Evolutionary conservation across 2,113 vertebrate species (phyloP).

Genomic region (Lycaon pictus): DNA sequence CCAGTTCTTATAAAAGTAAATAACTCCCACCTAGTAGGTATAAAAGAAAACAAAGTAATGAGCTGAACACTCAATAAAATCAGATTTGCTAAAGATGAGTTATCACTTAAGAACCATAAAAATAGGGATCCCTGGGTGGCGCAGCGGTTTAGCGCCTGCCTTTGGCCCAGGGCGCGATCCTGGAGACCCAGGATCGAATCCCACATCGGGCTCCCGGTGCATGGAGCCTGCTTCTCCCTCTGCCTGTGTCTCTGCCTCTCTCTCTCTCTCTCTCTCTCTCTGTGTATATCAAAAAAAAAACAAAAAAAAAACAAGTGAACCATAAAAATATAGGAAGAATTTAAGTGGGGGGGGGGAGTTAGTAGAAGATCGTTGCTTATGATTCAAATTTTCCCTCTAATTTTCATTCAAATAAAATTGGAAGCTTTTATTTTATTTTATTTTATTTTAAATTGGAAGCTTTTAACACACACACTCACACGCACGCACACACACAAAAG

Average conservation of each 20-base stretch:
- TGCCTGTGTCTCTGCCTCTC: too few relatives aligned
- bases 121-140: too few relatives aligned
- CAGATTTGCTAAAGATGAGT: not conserved
- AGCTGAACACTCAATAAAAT: not conserved
- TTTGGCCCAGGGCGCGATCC: too few relatives aligned
- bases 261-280: too few relatives aligned
- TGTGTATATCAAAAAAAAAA: too few relatives aligned
- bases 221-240: too few relatives aligned
- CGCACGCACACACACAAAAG: not conserved
- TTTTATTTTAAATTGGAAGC: not conserved
- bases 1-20: not conserved
- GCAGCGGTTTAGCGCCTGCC: too few relatives aligned
- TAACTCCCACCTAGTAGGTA: not conserved
- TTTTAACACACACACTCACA: too few relatives aligned
- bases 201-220: too few relatives aligned
- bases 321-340: not conserved
- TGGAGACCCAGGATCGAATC: too few relatives aligned
- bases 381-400: not conserved
- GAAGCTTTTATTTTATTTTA: not conserved
- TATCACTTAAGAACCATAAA: not conserved
- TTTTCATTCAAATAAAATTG: not conserved
- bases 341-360: too few relatives aligned
- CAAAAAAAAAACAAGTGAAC: too few relatives aligned
- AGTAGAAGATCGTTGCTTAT: not conserved
- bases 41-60: not conserved